Base-by-base conservation (phyloP, 2,113 vertebrate genomes). In the Syngnathoides biaculeatus region DNA sequence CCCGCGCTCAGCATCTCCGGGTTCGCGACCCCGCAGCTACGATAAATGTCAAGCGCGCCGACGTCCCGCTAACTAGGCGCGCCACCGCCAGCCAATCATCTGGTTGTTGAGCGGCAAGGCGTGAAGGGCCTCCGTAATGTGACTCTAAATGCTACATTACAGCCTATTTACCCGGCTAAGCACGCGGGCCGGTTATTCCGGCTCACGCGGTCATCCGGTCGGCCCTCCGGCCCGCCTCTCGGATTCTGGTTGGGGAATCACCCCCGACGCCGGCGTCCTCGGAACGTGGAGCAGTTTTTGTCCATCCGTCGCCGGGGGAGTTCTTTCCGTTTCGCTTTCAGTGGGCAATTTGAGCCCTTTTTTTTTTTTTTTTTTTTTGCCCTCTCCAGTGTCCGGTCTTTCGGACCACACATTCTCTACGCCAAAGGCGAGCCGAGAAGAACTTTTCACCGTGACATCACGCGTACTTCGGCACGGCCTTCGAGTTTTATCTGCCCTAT, bases 1-100 rank as follows among this genome's bases (percentile, higher is more conserved):
- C 72, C 84, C 83, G 79, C 74, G 84, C 88, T 83, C 86, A 87
- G 87, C 83, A 86, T 83, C 83, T 82, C 67, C 38, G 48, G 87
- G 87, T 84, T 89, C 85, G 64, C 30, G 68, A 90, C 86, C 88
- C 86, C 17, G 55, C 8, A 88, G 89, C 88, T 65, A 85, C 79
- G 83, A 88, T 90, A 90, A 92, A 92, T 90, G 89, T 90, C 90
- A 92, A 84, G 71, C 64, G 55, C 77, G 62, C 86, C 77, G 80
- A 81, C 74, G 68, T 88, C 71, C 76, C 20, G 43, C 83, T 89
- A 90, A 88, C 82, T 79, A 87, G 86, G 81, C 77, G 56, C 72
- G 76, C 76, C 82, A 72, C 79, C 73, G 86, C 86, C 85, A 85
- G 66, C 72, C 88, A 80, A 85, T 85, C 85, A 78, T 86, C 74